Evolutionary conservation across 2,797 vertebrate species (phyloP).

Genomic region (Trachurus trachurus): DNA sequence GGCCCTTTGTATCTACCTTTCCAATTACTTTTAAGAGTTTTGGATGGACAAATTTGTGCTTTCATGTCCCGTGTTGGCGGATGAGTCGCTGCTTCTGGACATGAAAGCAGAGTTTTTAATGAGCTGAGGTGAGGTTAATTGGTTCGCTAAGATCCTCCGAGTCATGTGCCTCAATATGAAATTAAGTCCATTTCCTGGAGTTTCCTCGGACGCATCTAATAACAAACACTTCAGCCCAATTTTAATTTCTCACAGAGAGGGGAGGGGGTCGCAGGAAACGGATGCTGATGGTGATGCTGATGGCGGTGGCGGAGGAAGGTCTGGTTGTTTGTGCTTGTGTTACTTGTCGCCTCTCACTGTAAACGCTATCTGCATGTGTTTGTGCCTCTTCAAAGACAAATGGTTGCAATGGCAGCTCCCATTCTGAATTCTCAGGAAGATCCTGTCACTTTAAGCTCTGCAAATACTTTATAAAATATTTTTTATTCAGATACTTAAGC

Average conservation of each 20-base stretch:
- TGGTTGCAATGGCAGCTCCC: constrained; percentile 31
- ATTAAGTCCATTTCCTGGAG: constrained; percentile 87
- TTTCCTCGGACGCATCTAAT: constrained; percentile 87
- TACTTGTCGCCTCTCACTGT: constrained; percentile 8
- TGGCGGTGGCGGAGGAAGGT: not conserved
- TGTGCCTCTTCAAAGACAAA: constrained; percentile 37
- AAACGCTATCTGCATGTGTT: constrained; percentile 14
- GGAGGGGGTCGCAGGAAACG: not conserved
- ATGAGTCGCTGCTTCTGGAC: constrained; percentile 85
- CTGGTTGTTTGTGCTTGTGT: constrained; percentile 61
- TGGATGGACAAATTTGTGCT: constrained; percentile 87
- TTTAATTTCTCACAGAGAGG: constrained; percentile 72
- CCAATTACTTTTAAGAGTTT: constrained; percentile 89
- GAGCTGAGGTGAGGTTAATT: constrained; percentile 90
- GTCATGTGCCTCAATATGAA: constrained; percentile 87
- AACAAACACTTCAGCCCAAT: constrained; percentile 88
- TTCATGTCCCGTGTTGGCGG: constrained; percentile 86
- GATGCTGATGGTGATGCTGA: too few species aligned
- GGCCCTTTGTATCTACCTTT: constrained; percentile 85
- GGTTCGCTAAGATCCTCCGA: constrained; percentile 85
- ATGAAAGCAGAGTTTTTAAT: constrained; percentile 89
- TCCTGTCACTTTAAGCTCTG: constrained; percentile 10
- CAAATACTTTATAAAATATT: constrained; percentile 6
- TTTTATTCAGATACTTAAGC: constrained; percentile 12
- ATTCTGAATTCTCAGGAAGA: constrained; percentile 5